Percentiles rank a stretch among this genome's conserved stretches.
Evolutionary conservation across 2,888 invertebrate genomes (phyloP).

Genomic region (Zootermopsis nevadensis): DNA sequence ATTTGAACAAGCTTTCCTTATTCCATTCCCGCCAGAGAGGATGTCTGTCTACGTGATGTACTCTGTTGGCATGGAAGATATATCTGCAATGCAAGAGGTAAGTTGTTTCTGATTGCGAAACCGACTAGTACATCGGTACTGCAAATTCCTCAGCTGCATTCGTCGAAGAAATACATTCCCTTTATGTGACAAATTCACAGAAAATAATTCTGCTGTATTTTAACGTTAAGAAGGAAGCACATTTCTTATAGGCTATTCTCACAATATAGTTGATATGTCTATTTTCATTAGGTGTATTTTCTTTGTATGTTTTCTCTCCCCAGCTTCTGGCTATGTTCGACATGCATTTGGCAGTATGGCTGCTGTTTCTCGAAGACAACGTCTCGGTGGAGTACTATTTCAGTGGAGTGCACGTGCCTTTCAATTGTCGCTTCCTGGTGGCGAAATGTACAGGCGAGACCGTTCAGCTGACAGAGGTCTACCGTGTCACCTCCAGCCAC

Average conservation of each 20-base stretch:
- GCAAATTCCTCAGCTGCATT: no score
- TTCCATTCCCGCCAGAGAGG: not conserved
- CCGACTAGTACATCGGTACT: not conserved
- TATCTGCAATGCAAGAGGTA: not conserved
- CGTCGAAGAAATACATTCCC: no score
- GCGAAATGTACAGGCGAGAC: not conserved
- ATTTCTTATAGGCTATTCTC: not conserved
- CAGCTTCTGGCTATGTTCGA: not conserved
- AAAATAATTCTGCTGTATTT: not conserved
- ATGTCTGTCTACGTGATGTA: not conserved
- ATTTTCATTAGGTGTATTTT: not conserved
- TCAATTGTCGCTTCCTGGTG: conserved; percentile 9
- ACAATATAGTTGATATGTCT: no score
- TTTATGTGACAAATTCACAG: not conserved
- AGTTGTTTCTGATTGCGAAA: not conserved
- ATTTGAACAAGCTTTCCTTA: not conserved
- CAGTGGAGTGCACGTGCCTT: not conserved
- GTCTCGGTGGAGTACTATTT: not conserved
- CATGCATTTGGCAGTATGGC: not conserved
- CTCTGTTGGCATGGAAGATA: not conserved
- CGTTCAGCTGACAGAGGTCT: not conserved
- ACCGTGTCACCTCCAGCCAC: not conserved
- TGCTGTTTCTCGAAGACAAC: not conserved
- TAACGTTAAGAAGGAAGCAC: not conserved
- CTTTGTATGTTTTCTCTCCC: not conserved